Evolutionary conservation across 1,140 invertebrate species (phyloP).

Genomic region (Drosophila tsacasi): DNA sequence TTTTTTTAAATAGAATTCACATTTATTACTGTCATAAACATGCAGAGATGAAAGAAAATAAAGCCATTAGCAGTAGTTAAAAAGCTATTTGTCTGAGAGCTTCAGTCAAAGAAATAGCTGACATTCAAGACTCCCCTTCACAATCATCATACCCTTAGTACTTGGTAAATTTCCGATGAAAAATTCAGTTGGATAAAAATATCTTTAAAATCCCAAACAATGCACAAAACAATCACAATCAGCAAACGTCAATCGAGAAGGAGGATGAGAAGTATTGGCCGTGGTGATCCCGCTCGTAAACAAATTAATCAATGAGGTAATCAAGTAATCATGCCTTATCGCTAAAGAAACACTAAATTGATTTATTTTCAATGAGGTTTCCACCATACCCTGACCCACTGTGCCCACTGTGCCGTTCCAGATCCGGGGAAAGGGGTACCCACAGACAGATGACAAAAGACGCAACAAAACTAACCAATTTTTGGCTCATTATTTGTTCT

Average conservation of each 20-base stretch:
- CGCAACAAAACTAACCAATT: constrained; percentile 58
- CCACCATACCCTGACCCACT: constrained; percentile 18
- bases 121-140: not conserved
- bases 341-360: constrained; percentile 21
- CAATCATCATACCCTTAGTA: not conserved
- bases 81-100: not conserved
- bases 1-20: not conserved
- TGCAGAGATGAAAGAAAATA: not conserved
- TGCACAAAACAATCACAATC: constrained; percentile 17
- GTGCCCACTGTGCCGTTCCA: constrained; percentile 51
- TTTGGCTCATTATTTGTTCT: constrained; percentile 71
- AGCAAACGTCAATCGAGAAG: not conserved
- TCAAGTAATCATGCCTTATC: constrained; percentile 44
- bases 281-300: constrained; percentile 16
- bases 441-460: constrained; percentile 45
- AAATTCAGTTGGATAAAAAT: constrained; percentile 25
- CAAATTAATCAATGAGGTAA: constrained; percentile 75
- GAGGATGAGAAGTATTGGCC: not conserved
- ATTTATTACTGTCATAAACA: constrained; percentile 1
- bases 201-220: constrained; percentile 30
- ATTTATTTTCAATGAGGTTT: constrained; percentile 12
- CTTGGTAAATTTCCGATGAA: constrained; percentile 1
- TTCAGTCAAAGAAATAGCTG: not conserved
- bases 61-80: not conserved
- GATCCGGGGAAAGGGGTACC: constrained; percentile 14